A percentile compares a stretch with the other conserved stretches of the same genome.
phyloP scores from a whole-genome alignment of 1,140 invertebrate species.

The Proctacanthus coquilletti region DNA sequence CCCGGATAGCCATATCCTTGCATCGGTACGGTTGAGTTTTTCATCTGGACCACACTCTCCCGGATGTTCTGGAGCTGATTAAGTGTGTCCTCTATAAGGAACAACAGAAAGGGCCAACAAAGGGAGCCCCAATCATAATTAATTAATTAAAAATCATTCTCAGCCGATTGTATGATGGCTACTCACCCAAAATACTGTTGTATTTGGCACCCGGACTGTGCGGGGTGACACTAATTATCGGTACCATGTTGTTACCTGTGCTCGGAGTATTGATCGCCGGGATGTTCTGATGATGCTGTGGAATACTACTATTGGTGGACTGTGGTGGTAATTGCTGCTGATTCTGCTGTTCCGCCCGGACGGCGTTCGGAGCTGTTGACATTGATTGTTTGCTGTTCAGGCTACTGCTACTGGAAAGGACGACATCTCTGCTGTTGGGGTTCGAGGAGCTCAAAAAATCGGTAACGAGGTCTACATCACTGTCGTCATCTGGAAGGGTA shows the following conservation, averaged over 20 bases:
- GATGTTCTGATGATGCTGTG: neutral
- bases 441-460: slow-evolving; percentile 24
- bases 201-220: slow-evolving; percentile 50
- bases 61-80: slow-evolving; percentile 29
- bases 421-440: slow-evolving; percentile 6
- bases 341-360: neutral
- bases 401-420: neutral
- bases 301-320: neutral
- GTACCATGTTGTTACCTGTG: slow-evolving; percentile 36
- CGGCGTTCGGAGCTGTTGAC: neutral
- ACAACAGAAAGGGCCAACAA: neutral
- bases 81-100: slow-evolving; percentile 29
- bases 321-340: neutral
- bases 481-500: slow-evolving; percentile 19
- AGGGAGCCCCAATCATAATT: neutral
- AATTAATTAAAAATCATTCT: neutral
- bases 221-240: slow-evolving; percentile 72
- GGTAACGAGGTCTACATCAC: slow-evolving; percentile 27
- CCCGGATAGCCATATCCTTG: slow-evolving; percentile 11
- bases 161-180: neutral
- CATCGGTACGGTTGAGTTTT: slow-evolving; percentile 22
- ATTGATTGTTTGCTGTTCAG: neutral
- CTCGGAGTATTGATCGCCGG: slow-evolving; percentile 7
- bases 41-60: slow-evolving; percentile 28
- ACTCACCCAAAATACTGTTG: slow-evolving; percentile 28